These are phyloP conservation scores for Salvator merianae DNA, from an alignment of 2,113 vertebrate species.

Conservation along the genomic window DNA sequence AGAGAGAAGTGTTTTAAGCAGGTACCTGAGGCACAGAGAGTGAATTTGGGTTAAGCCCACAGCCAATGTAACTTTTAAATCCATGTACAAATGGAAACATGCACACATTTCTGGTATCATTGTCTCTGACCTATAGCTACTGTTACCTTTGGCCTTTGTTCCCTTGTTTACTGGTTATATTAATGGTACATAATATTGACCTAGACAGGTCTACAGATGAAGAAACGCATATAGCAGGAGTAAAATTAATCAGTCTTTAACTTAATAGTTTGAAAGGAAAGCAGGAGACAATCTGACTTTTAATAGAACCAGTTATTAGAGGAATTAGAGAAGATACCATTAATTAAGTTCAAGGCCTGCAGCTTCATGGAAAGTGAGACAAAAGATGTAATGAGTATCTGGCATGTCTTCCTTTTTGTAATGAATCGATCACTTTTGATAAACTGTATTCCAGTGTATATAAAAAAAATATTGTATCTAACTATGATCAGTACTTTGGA, in stretches of 20 bases:
- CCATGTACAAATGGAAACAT: conserved; percentile 30
- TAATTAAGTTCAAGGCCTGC: not conserved
- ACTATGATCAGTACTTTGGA: not conserved
- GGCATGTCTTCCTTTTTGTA: not conserved
- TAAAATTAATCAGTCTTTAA: not conserved
- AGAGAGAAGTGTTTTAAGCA: conserved; percentile 41
- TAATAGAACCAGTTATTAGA: not conserved
- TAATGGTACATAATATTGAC: not conserved
- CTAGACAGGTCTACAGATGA: not conserved
- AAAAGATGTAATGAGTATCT: not conserved
- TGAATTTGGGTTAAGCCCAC: conserved; percentile 54
- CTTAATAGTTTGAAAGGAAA: not conserved
- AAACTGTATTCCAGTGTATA: not conserved
- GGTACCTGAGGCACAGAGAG: conserved; percentile 42
- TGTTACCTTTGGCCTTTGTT: conserved; percentile 33
- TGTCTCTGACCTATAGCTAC: conserved; percentile 40
- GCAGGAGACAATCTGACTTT: not conserved
- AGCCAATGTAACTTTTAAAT: conserved; percentile 41
- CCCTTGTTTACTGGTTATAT: conserved; percentile 12
- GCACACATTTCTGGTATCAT: conserved; percentile 30
- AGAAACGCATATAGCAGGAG: not conserved
- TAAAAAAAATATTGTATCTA: not conserved
- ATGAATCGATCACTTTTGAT: not conserved
- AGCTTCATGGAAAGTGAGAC: not conserved
- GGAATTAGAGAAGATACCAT: not conserved